These are phyloP conservation scores for Dolomedes plantarius DNA, from an alignment of 2,888 invertebrate genomes.

Conservation along the genomic window DNA sequence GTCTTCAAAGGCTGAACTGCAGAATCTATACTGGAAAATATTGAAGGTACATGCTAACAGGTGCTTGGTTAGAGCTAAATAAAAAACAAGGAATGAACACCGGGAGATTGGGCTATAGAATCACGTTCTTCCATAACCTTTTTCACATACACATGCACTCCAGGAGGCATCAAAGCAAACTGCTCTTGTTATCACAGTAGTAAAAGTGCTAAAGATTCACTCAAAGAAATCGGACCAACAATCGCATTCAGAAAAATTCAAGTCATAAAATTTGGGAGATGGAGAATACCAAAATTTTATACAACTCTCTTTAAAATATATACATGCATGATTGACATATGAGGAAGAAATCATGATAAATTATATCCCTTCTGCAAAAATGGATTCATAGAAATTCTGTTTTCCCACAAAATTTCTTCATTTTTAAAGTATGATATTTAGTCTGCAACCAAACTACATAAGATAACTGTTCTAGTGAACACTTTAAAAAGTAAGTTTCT, in stretches of 20 bases:
- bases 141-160: slow-evolving; percentile 20
- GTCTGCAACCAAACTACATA: no score
- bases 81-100: slow-evolving; percentile 61
- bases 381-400: no score
- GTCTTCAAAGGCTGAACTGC: slow-evolving; percentile 54
- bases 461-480: no score
- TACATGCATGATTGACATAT: no score
- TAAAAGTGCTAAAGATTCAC: slow-evolving; percentile 47
- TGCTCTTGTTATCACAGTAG: slow-evolving; percentile 63
- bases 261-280: slow-evolving; percentile 11
- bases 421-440: no score
- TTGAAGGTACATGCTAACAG: slow-evolving; percentile 51
- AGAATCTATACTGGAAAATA: slow-evolving; percentile 30
- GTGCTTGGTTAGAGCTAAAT: slow-evolving; percentile 35
- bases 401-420: no score
- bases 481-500: no score
- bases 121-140: slow-evolving; percentile 7
- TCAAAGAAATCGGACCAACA: slow-evolving; percentile 50
- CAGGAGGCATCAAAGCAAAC: slow-evolving; percentile 31
- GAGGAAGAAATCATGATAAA: no score
- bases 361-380: no score
- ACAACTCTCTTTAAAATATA: neutral
- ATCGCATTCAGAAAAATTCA: slow-evolving; percentile 33
- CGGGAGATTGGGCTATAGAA: slow-evolving; percentile 42
- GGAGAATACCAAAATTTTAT: neutral